Percentiles rank a stretch among this genome's conserved stretches.
These are phyloP conservation scores for Saccostrea cuccullata DNA, from an alignment of 1,140 invertebrate genomes.

Conservation along the genomic window DNA sequence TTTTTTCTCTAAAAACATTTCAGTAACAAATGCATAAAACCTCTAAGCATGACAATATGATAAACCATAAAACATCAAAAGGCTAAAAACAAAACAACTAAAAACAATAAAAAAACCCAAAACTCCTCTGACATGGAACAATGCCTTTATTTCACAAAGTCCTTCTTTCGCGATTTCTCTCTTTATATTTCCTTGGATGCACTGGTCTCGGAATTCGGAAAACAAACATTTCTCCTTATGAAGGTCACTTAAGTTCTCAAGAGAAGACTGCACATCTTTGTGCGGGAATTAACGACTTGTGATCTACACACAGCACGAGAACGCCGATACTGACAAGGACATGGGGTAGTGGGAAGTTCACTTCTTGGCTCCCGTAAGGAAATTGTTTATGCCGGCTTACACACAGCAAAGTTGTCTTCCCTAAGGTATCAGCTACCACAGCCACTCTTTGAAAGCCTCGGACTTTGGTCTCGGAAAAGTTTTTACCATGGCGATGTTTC, in stretches of 20 bases:
- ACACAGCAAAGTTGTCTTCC: too few relatives aligned
- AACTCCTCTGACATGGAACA: background rate
- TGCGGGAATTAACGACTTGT: too few relatives aligned
- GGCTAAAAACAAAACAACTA: slow-evolving; percentile 7
- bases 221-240: slow-evolving; percentile 20
- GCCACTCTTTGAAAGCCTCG: background rate
- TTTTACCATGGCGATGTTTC: slow-evolving; percentile 53
- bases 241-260: background rate
- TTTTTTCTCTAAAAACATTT: background rate
- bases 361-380: too few relatives aligned
- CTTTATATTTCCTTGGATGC: background rate
- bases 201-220: background rate
- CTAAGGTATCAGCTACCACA: background rate
- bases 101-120: background rate
- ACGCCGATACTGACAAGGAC: too few relatives aligned
- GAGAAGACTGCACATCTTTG: too few relatives aligned
- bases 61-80: background rate
- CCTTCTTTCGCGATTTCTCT: background rate
- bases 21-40: too few relatives aligned
- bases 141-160: background rate
- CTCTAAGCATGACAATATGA: background rate
- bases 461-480: background rate
- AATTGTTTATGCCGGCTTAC: too few relatives aligned
- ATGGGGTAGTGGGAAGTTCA: too few relatives aligned
- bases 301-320: too few relatives aligned